These are phyloP conservation scores for Chiloscyllium plagiosum DNA, from an alignment of 2,113 vertebrate species.

Conservation along the genomic window DNA sequence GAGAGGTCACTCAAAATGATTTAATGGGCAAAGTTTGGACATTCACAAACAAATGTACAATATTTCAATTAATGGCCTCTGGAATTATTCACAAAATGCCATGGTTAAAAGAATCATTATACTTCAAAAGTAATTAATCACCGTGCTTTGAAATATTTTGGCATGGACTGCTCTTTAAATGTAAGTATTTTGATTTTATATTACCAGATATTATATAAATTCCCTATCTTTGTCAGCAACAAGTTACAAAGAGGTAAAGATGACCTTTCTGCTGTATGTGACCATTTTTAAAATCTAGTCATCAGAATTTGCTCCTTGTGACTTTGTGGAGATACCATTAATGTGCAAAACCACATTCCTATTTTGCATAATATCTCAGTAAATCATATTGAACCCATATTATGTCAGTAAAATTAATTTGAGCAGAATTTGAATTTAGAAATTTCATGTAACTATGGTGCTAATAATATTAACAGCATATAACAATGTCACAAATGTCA, in stretches of 20 bases:
- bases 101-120: not conserved
- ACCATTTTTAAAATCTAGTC: not conserved
- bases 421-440: constrained; percentile 15
- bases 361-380: constrained; percentile 2
- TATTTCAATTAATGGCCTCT: not conserved
- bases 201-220: not conserved
- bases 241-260: not conserved
- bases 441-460: not conserved
- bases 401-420: constrained; percentile 30
- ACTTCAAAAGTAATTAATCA: not conserved
- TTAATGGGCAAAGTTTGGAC: constrained; percentile 2
- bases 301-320: not conserved
- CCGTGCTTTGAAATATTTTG: constrained; percentile 26
- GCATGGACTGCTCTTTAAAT: not conserved
- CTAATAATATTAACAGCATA: constrained; percentile 24
- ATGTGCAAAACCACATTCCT: constrained; percentile 20
- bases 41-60: not conserved
- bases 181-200: not conserved
- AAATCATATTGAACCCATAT: constrained; percentile 23
- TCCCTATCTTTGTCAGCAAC: not conserved
- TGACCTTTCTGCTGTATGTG: not conserved
- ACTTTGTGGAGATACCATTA: constrained; percentile 12
- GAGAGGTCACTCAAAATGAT: not conserved
- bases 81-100: not conserved
- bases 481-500: constrained; percentile 21